A percentile compares a stretch with the other conserved stretches of the same genome.
Conservation (phyloP, 2,888 invertebrate genomes). For the Agrotis ipsilon region DNA sequence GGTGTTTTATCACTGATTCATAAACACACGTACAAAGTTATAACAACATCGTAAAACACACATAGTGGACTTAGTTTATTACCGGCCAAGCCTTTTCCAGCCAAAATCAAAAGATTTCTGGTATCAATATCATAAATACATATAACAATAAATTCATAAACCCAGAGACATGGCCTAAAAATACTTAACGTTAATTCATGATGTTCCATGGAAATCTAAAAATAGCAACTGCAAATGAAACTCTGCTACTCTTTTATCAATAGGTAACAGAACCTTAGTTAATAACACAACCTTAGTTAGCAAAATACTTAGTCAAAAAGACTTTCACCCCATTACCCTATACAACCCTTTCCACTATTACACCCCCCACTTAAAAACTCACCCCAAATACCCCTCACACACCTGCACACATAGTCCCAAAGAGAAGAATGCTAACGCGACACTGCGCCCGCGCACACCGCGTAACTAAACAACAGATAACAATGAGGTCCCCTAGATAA, state of each 20-base stretch:
- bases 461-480: constrained; percentile 66
- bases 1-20: constrained; percentile 1
- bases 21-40: constrained; percentile 2
- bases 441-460: constrained; percentile 46
- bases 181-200: background rate
- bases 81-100: background rate
- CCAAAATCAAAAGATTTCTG: too few species aligned
- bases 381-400: constrained; percentile 39
- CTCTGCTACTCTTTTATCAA: background rate
- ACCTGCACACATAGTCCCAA: constrained; percentile 39
- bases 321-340: too few species aligned
- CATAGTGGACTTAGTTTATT: constrained; percentile 3
- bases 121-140: background rate
- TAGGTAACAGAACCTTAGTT: too few species aligned
- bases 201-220: background rate
- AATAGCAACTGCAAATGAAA: background rate
- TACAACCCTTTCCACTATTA: background rate
- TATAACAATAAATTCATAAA: background rate
- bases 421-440: constrained; percentile 53
- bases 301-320: too few species aligned
- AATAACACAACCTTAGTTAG: too few species aligned
- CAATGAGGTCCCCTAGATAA: constrained; percentile 72
- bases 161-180: background rate
- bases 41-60: constrained; percentile 5
- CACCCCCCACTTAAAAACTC: constrained; percentile 15